Evolutionary conservation across 2,113 vertebrate species (phyloP), one percentile per base, ranked within the genome.

Genomic region (Corythornis cristatus): DNA sequence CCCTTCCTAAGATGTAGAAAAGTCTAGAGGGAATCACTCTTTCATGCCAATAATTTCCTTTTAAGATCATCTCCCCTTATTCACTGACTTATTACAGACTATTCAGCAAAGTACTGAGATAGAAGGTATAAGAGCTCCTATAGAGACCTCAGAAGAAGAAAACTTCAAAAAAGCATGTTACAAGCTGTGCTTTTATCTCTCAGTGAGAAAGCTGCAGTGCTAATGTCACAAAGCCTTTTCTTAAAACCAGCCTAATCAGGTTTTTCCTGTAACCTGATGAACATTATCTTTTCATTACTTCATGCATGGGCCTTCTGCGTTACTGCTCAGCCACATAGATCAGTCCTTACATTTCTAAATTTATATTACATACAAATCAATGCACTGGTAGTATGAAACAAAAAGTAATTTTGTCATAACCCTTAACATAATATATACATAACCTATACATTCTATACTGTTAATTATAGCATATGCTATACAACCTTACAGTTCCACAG

Each of bases 81-180:
- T 92, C 95, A 78, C 57, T 92, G 37, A 72, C 71, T 93, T 74
- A 77, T 95, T 94, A 81, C 45, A 81, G 43, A 46, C 29, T 2
- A 5, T 79, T 89, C 86, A 83, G 28, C 14, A 61, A 91, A 89
- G 15, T 25, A 79, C 46, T 66, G 62, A 8, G 8, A 37, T 53
- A 28, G 19, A 45, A 85, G 50, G 7, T 86, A 68, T 29, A 16
- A 61, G 12, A 51, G 70, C 61, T 68, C 23, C 60, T 50, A 75
- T 21, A 88, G 29, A 65, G 31, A 10, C 14, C 60, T 79, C 67
- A 71, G 70, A 90, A 33, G 76, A 95, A 78, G 26, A 85, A 96
- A 93, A 94, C 14, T 53, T 77, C 2, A 21, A 22, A 54, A 48
- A 76, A 73, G 33, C 37, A 87, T 54, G 10, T 65, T 80, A 66